A percentile compares a stretch with the other conserved stretches of the same genome.
Evolutionary conservation across 53 echinoderm and acorn worm species (phyloP).

Genomic region (Pentamera pediparva): DNA sequence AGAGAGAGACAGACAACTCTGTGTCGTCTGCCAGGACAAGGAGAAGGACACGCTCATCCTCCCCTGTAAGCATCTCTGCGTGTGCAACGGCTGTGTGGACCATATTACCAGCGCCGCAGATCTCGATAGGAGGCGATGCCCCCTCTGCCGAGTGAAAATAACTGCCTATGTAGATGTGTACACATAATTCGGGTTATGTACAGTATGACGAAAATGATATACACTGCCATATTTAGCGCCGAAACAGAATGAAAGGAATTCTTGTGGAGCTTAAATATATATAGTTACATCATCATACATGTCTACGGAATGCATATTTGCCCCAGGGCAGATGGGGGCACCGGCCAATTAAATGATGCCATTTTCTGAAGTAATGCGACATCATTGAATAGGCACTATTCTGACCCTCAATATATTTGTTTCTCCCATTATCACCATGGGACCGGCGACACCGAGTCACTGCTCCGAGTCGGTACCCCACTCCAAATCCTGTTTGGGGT

Average conservation of each 20-base stretch:
- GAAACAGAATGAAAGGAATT: neutral
- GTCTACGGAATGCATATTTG: too few relatives aligned
- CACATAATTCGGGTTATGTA: neutral
- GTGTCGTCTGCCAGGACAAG: constrained; percentile 88
- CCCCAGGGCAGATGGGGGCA: too few relatives aligned
- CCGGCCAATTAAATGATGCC: too few relatives aligned
- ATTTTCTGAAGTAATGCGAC: too few relatives aligned
- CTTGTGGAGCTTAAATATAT: neutral
- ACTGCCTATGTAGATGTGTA: constrained; percentile 66
- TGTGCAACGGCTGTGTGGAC: constrained; percentile 63
- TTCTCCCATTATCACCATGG: too few relatives aligned
- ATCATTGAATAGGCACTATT: too few relatives aligned
- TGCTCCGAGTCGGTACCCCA: too few relatives aligned
- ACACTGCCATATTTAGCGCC: neutral
- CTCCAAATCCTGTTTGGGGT: too few relatives aligned
- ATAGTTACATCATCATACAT: neutral
- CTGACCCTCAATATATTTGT: too few relatives aligned
- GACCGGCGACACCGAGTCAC: too few relatives aligned
- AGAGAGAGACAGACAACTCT: constrained; percentile 62
- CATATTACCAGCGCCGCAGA: constrained; percentile 27
- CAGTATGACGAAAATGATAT: neutral
- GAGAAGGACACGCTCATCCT: constrained; percentile 63
- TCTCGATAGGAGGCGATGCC: constrained; percentile 41
- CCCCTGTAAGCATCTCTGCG: constrained; percentile 84
- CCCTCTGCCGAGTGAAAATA: constrained; percentile 63